A percentile compares a stretch with the other conserved stretches of the same genome.
phyloP scores from a whole-genome alignment of 2,888 invertebrate genomes.

The Leistus spinibarbis region DNA sequence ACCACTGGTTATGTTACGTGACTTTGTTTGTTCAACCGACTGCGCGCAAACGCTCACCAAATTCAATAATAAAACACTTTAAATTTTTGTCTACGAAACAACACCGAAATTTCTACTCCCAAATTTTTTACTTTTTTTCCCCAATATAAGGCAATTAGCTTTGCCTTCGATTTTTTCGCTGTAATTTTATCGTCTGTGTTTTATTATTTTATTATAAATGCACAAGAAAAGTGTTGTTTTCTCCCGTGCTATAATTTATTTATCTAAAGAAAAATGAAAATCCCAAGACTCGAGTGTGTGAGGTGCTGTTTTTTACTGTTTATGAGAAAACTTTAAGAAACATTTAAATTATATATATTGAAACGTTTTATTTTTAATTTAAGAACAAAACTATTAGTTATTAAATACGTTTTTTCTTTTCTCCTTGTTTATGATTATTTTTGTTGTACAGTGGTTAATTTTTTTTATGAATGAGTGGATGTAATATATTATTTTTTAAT shows the following conservation, averaged over 20 bases:
- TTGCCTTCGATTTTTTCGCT: neutral
- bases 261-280: neutral
- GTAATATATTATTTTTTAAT: slow-evolving; percentile 32
- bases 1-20: neutral
- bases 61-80: neutral
- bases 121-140: neutral
- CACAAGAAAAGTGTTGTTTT: neutral
- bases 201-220: neutral
- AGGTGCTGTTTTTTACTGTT: slow-evolving; percentile 5
- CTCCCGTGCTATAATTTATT: neutral
- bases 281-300: neutral
- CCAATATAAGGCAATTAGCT: neutral
- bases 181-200: neutral
- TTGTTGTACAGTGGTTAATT: slow-evolving; percentile 31
- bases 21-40: no score
- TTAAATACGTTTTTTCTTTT: slow-evolving; percentile 33
- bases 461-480: slow-evolving; percentile 20
- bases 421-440: neutral
- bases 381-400: slow-evolving; percentile 38
- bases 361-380: slow-evolving; percentile 32
- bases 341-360: slow-evolving; percentile 13
- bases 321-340: neutral
- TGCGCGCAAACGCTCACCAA: neutral
- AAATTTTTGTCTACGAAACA: neutral
- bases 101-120: neutral